A percentile compares a stretch with the other conserved stretches of the same genome.
Conservation (phyloP, 1,140 invertebrate species). For the Drosophila truncata region DNA sequence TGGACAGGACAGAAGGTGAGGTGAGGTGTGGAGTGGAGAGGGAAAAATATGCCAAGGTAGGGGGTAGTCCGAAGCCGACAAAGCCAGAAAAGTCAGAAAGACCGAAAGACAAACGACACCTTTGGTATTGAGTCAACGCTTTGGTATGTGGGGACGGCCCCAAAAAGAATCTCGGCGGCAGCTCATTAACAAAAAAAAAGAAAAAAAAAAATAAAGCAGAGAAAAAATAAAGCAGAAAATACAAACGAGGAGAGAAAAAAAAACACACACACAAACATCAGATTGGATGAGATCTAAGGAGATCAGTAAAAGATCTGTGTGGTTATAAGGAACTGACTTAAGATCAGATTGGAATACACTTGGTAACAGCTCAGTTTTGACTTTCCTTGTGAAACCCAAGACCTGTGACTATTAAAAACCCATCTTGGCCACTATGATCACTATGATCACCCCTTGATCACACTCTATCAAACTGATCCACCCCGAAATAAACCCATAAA, state of each 20-base stretch:
- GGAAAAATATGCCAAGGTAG: not conserved
- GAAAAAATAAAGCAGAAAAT: constrained; percentile 6
- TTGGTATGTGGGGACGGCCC: constrained; percentile 63
- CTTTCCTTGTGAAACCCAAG: not conserved
- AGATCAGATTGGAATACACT: not conserved
- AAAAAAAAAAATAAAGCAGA: not conserved
- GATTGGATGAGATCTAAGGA: not conserved
- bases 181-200: constrained; percentile 66
- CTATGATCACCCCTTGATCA: not conserved
- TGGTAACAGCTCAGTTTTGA: too few species aligned
- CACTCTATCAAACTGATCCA: not conserved
- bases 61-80: constrained; percentile 59
- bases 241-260: constrained; percentile 2
- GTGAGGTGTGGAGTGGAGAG: not conserved
- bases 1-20: too few species aligned
- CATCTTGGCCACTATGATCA: not conserved
- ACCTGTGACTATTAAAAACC: not conserved
- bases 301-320: not conserved
- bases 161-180: constrained; percentile 54
- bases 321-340: not conserved
- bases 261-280: not conserved
- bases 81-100: constrained; percentile 60
- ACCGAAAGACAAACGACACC: constrained; percentile 77
- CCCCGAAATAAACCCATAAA: not conserved
- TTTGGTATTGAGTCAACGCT: constrained; percentile 78